Evolutionary conservation across 2,113 vertebrate species (phyloP), one percentile per base, ranked within the genome.

Genomic region (Microcebus ravelobensis): DNA sequence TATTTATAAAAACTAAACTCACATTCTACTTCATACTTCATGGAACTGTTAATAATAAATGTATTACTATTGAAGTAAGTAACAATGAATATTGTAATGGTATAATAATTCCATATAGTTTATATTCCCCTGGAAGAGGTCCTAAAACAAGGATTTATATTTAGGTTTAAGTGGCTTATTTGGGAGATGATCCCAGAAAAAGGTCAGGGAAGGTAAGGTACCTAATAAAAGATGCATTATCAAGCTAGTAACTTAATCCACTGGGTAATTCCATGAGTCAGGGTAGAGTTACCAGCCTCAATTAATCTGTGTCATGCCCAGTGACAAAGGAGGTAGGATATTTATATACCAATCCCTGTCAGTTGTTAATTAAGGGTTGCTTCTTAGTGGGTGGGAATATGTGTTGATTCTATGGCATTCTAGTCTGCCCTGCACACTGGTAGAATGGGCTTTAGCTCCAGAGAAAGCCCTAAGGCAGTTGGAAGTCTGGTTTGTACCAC

Each of bases 111-210:
- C 36, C 90, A 8, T 85, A 36, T 94, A 29, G 17, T 86, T 90
- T 95, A 85, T 87, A 15, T 79, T 95, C 14, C 50, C 8, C 12
- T 88, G 67, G 31, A 87, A 92, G 55, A 84, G 73, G 18, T 34
- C 25, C 2, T 68, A 63, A 90, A 77, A 61, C 45, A 76, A 68
- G 34, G 45, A 65, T 90, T 90, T 3, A 68, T 39, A 61, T 77
- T 92, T 71, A 90, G 39, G 76, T 95, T 93, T 87, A 79, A 81
- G 48, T 94, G 20, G 34, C 71, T 88, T 95, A n/a, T 94, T 76
- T 94, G 52, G 27, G 36, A 92, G 74, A 89, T 68, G 25, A 91
- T 73, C 29, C 48, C 9, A 86, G 29, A 48, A 88, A 68, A 79
- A 73, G 85, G n/a, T 55, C 10, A 63, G 39, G 12, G 34, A 88